phyloP scores from a whole-genome alignment of 2,888 invertebrate species.

The Melangyna quadrimaculata region DNA sequence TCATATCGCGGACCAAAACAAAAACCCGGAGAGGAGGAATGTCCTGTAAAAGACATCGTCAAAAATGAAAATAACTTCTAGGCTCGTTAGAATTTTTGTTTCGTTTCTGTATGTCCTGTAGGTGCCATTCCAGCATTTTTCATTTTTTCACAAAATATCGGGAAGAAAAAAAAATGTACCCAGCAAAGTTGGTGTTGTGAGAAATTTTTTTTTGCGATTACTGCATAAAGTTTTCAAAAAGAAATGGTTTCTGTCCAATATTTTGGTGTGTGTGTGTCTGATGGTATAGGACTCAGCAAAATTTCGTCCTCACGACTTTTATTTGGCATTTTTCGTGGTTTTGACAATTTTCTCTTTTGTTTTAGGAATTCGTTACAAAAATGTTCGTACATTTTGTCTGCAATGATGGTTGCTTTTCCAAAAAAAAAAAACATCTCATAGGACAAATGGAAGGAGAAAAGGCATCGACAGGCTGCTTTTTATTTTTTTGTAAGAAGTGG shows the following conservation, averaged over 20 bases:
- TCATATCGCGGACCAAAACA: slow-evolving; percentile 18
- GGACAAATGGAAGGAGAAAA: slow-evolving; percentile 24
- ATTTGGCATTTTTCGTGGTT: slow-evolving; percentile 56
- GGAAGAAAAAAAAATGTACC: background rate
- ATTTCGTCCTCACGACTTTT: slow-evolving; percentile 6
- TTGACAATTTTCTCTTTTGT: slow-evolving; percentile 58
- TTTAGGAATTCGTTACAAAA: slow-evolving; percentile 55
- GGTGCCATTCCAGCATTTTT: slow-evolving; percentile 43
- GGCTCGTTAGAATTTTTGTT: slow-evolving; percentile 15
- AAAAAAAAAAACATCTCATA: background rate
- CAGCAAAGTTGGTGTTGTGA: background rate
- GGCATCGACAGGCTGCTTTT: slow-evolving; percentile 50
- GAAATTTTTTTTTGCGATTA: slow-evolving; percentile 40
- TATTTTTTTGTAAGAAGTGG: slow-evolving; percentile 38
- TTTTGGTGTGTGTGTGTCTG: slow-evolving; percentile 45
- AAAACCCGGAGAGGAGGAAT: background rate
- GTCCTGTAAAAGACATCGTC: slow-evolving; percentile 43
- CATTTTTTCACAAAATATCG: slow-evolving; percentile 12
- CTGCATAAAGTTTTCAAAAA: slow-evolving; percentile 48
- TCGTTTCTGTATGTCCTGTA: slow-evolving; percentile 1
- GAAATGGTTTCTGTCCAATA: slow-evolving; percentile 24
- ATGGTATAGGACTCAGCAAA: slow-evolving; percentile 62
- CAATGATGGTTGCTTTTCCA: slow-evolving; percentile 43
- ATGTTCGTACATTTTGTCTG: slow-evolving; percentile 49
- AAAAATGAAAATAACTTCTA: slow-evolving; percentile 38